Percentiles rank a stretch among this genome's conserved stretches.
Conservation (phyloP, 53 echinoderm and acorn worm genomes). For the Arbacia lixula region DNA sequence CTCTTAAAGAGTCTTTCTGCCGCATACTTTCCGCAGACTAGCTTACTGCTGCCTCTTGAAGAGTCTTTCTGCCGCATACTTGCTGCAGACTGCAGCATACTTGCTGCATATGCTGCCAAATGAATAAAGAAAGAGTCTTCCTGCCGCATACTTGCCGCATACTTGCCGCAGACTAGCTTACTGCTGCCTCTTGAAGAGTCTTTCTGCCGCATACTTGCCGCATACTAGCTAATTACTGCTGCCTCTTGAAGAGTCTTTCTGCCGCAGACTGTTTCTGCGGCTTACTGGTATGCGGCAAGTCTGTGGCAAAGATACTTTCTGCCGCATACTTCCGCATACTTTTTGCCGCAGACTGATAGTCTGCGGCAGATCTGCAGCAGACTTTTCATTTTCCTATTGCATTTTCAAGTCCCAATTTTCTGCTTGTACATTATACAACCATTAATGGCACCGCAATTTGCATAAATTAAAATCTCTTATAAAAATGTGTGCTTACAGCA, state of each 20-base stretch:
- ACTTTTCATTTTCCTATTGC: not conserved
- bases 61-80: no score
- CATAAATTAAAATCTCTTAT: no score
- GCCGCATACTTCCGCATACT: not conserved
- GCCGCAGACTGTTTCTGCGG: not conserved
- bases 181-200: not conserved
- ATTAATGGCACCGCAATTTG: no score
- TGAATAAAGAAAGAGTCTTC: not conserved
- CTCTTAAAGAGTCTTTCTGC: no score
- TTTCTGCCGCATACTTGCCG: not conserved
- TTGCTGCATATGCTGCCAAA: not conserved
- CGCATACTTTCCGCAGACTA: no score
- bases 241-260: not conserved
- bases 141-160: not conserved
- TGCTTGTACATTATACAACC: no score
- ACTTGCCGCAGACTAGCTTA: not conserved
- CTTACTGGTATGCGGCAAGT: not conserved
- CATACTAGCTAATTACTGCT: not conserved
- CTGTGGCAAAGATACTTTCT: not conserved
- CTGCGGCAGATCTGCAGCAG: not conserved
- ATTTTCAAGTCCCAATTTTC: no score
- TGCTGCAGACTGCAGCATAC: not conserved
- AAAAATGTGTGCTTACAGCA: no score
- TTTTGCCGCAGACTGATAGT: not conserved
- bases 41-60: no score